Percentiles rank a stretch among this genome's conserved stretches.
Conservation (phyloP, 2,888 invertebrate species). For the Drosophila rubida region DNA sequence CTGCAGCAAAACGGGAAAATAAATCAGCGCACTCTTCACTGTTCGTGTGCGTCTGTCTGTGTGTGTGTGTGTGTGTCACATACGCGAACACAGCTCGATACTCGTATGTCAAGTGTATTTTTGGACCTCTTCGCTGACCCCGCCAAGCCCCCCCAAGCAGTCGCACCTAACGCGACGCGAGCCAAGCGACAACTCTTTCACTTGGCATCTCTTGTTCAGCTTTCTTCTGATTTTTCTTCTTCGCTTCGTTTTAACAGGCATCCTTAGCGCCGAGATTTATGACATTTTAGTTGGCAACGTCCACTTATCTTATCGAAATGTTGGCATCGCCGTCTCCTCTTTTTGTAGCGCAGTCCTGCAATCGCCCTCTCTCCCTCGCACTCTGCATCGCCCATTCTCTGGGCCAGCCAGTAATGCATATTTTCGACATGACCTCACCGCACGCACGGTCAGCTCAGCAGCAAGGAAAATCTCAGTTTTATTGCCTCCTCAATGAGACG, state of each 20-base stretch:
- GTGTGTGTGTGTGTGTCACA: slow-evolving; percentile 41
- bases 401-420: slow-evolving; percentile 51
- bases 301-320: slow-evolving; percentile 85
- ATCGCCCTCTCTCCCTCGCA: background rate
- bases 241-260: slow-evolving; percentile 73
- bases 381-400: background rate
- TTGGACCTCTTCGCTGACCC: slow-evolving; percentile 60
- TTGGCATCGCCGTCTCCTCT: slow-evolving; percentile 81
- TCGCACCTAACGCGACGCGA: slow-evolving; percentile 59
- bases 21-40: slow-evolving; percentile 83
- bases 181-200: slow-evolving; percentile 69
- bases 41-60: background rate
- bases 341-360: slow-evolving; percentile 12
- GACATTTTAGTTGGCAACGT: slow-evolving; percentile 84
- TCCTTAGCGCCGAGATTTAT: slow-evolving; percentile 85
- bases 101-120: slow-evolving; percentile 75
- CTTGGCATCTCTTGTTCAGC: slow-evolving; percentile 34
- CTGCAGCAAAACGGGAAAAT: slow-evolving; percentile 84
- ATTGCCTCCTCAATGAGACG: slow-evolving; percentile 52
- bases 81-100: slow-evolving; percentile 40
- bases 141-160: slow-evolving; percentile 1
- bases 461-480: slow-evolving; percentile 45
- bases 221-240: slow-evolving; percentile 55
- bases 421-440: slow-evolving; percentile 67
- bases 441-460: slow-evolving; percentile 28